Evolutionary conservation across 92 coral and sea anemone genomes (phyloP).

Genomic region (Zoanthus solanderi): DNA sequence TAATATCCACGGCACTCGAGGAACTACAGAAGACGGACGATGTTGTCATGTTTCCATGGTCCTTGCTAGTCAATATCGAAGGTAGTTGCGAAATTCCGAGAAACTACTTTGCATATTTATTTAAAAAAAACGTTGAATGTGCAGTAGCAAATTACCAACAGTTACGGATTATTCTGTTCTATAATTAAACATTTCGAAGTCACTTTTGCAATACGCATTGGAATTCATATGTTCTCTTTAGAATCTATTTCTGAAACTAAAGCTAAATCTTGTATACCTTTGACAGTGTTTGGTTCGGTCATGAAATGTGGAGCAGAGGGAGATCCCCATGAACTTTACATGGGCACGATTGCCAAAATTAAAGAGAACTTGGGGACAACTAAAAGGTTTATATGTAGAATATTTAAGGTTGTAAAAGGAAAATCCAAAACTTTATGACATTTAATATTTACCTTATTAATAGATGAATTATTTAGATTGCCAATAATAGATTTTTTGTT

Average conservation of each 20-base stretch:
- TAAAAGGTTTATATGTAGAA: background rate
- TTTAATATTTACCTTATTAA: too few relatives aligned
- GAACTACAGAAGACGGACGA: background rate
- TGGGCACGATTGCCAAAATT: background rate
- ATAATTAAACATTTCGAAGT: background rate
- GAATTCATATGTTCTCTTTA: background rate
- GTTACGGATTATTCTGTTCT: too few relatives aligned
- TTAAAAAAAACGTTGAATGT: too few relatives aligned
- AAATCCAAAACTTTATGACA: too few relatives aligned
- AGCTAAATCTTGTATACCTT: background rate
- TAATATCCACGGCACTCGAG: background rate
- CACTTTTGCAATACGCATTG: background rate
- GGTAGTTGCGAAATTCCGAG: background rate
- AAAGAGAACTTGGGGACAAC: background rate
- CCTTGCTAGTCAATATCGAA: background rate
- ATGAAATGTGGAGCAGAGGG: constrained; percentile 16
- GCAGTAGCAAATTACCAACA: too few relatives aligned
- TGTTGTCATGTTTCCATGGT: background rate
- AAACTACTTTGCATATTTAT: too few relatives aligned
- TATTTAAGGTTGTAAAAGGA: too few relatives aligned
- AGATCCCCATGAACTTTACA: background rate
- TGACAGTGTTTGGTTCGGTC: constrained; percentile 7
- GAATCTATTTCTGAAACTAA: constrained; percentile 12
- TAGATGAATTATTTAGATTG: too few relatives aligned
- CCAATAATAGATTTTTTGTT: too few relatives aligned